Evolutionary conservation across 2,797 vertebrate genomes (phyloP).

Genomic region (Alcedo atthis): DNA sequence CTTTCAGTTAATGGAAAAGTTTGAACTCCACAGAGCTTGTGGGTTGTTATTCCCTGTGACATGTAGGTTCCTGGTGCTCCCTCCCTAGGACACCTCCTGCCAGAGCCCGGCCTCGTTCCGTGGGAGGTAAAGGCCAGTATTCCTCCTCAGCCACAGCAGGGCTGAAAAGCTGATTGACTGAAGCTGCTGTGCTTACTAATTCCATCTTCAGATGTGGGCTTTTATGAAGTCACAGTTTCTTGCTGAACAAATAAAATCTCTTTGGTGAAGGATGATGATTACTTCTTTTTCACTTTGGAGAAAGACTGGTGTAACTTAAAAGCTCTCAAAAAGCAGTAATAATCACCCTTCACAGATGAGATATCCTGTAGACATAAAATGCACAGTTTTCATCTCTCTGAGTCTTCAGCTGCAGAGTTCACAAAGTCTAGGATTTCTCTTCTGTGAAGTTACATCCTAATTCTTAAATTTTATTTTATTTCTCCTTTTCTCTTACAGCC

Average conservation of each 20-base stretch:
- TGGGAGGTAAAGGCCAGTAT: not conserved
- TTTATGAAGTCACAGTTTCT: slow-evolving; percentile 3
- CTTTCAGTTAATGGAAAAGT: slow-evolving; percentile 6
- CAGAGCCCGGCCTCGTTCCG: not conserved
- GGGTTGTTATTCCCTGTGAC: not conserved
- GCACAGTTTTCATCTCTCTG: not conserved
- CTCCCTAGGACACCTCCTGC: not conserved
- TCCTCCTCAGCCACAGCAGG: not conserved
- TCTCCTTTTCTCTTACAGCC: not conserved
- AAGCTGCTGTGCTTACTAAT: slow-evolving; percentile 12
- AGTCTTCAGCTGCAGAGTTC: not conserved
- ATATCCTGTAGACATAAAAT: not conserved
- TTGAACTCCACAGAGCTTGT: not conserved
- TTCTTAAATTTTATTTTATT: not conserved
- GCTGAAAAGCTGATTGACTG: slow-evolving; percentile 14
- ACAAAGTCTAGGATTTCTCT: not conserved
- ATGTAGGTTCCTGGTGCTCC: not conserved
- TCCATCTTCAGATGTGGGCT: not conserved
- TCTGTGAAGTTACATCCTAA: not conserved
- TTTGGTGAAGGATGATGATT: slow-evolving; percentile 39
- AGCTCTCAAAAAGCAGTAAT: slow-evolving; percentile 2
- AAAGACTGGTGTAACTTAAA: slow-evolving; percentile 28
- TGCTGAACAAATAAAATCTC: slow-evolving; percentile 34
- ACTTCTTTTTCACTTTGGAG: slow-evolving; percentile 48
- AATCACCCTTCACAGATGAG: slow-evolving; percentile 18